phyloP scores from a whole-genome alignment of 2,888 invertebrate genomes.

The Nesidiocoris tenuis region DNA sequence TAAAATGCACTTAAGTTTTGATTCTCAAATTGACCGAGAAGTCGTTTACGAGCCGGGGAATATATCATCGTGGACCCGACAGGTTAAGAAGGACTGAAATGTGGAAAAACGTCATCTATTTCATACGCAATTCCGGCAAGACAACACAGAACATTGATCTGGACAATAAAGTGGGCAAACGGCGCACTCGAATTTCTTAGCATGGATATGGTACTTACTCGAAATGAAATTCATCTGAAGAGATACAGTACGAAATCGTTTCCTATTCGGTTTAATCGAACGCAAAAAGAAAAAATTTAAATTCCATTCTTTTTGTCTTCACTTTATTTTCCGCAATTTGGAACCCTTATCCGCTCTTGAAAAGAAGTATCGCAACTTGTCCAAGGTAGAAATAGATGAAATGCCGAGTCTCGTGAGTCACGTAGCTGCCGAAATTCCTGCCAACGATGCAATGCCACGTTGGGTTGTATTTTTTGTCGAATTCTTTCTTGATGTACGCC shows the following conservation, averaged over 20 bases:
- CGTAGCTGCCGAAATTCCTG: conserved; percentile 97
- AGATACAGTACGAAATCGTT: background rate
- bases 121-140: background rate
- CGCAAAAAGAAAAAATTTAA: background rate
- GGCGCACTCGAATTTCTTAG: background rate
- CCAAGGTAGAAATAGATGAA: conserved; percentile 99
- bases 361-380: conserved; percentile 96
- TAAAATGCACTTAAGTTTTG: background rate
- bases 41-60: background rate
- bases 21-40: background rate
- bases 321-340: background rate
- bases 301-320: background rate
- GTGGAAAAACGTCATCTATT: background rate
- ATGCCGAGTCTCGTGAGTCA: conserved; percentile 98
- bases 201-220: background rate
- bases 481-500: conserved; percentile 98
- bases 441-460: conserved; percentile 99
- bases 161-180: background rate
- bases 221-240: background rate
- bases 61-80: background rate
- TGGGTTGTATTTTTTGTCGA: conserved; percentile 99
- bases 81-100: background rate
- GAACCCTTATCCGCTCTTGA: conserved; percentile 92
- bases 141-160: background rate
- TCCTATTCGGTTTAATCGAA: background rate